Base-by-base conservation (phyloP, 2,888 invertebrate species). In the Dryocosmus kuriphilus region DNA sequence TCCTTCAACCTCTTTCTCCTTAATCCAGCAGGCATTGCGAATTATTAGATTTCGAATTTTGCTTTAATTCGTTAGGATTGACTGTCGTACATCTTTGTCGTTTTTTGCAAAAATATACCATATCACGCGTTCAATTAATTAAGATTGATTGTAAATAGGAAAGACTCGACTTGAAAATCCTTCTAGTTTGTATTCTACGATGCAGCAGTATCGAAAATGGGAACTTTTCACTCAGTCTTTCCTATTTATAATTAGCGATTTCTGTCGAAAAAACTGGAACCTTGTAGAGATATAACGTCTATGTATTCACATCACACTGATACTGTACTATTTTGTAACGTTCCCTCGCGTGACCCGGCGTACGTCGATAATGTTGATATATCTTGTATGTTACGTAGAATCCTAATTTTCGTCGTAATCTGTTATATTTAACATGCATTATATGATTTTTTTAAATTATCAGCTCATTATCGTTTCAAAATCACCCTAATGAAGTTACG, bases 371-470 rank as follows among this genome's bases (percentile, higher is more conserved):
- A 71, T 71, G 71, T 51, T 71, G n/a, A 71, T 71, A 71, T 71
- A 71, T 55, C 71, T 27, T 55, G 30, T 71, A 71, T 27, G 14
- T 27, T 71, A 41, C 65, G 65, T 67, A 67, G 32, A 71, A 71
- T 71, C 51, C 71, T 71, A 71, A 71, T 51, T 71, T 71, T 71
- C 51, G 30, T 55, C 71, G 71, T 71, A 51, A 55, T 71, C 71
- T 71, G 71, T 55, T 71, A 71, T 71, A 71, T 71, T 71, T 51
- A 71, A 71, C 71, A 71, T 71, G 51, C 71, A 71, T 71, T 71
- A 71, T 51, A 32, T 30, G 4, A 32, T 71, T 71, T 51, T 55
- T 51, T 30, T 11, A 71, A 51, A 30, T 71, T 71, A 71, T 71
- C 30, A 71, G 71, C 51, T 71, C 71, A 71, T 63, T 63, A 63